These are phyloP conservation scores for Odontothrips loti DNA, from an alignment of 2,888 invertebrate species.

Conservation along the genomic window DNA sequence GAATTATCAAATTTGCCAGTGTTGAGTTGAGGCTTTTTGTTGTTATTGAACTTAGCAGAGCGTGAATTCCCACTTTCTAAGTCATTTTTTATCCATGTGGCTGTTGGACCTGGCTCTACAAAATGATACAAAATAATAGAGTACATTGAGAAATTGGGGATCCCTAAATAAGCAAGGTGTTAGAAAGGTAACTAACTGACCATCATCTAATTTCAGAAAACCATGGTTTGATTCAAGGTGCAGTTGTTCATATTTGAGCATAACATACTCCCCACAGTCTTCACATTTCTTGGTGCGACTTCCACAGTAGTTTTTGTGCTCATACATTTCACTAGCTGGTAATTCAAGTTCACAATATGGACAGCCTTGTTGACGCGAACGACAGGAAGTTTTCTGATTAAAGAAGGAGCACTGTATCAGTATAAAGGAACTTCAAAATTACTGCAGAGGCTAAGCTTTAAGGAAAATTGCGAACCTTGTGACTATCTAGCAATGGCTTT, in stretches of 20 bases:
- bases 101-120: slow-evolving; percentile 51
- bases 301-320: slow-evolving; percentile 67
- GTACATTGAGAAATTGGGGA: slow-evolving; percentile 8
- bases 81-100: slow-evolving; percentile 46
- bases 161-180: too few relatives aligned
- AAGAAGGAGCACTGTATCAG: slow-evolving; percentile 33
- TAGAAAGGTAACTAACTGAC: slow-evolving; percentile 44
- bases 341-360: slow-evolving; percentile 64
- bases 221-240: slow-evolving; percentile 64
- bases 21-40: background rate
- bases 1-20: background rate
- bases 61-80: slow-evolving; percentile 31
- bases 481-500: slow-evolving; percentile 41
- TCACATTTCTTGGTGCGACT: slow-evolving; percentile 64
- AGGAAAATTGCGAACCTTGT: slow-evolving; percentile 32
- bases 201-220: slow-evolving; percentile 58
- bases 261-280: slow-evolving; percentile 64
- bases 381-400: slow-evolving; percentile 52
- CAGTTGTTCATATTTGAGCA: slow-evolving; percentile 62
- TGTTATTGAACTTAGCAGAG: background rate
- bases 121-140: slow-evolving; percentile 32
- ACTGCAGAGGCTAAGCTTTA: background rate
- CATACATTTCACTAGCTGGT: slow-evolving; percentile 55
- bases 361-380: slow-evolving; percentile 56
- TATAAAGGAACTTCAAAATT: slow-evolving; percentile 1